These are phyloP conservation scores for Microtus ochrogaster DNA, from an alignment of 2,113 vertebrate genomes.

Conservation along the genomic window DNA sequence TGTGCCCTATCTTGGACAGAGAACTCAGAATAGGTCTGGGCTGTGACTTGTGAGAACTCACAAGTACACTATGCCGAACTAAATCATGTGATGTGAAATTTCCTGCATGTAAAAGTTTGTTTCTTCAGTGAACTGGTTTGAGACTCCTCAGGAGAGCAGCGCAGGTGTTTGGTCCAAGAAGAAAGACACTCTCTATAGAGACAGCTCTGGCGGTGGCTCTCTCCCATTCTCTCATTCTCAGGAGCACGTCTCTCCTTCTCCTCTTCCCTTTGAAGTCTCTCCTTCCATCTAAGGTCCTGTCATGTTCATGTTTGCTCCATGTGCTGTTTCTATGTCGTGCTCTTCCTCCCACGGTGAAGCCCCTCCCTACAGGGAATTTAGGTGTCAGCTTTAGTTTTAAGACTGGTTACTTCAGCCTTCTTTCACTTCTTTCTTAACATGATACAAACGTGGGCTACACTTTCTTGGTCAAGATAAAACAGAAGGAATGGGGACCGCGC, in stretches of 20 bases:
- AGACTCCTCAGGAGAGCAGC: neutral
- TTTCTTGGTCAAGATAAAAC: rapidly evolving
- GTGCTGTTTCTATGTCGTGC: neutral
- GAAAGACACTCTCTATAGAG: neutral
- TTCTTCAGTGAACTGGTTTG: neutral
- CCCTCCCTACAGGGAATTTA: neutral
- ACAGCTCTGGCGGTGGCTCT: neutral
- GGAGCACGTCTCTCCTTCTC: neutral
- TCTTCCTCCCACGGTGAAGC: neutral
- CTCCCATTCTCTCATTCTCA: neutral
- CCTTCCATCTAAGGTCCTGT: neutral
- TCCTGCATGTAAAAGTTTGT: neutral
- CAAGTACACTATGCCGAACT: neutral
- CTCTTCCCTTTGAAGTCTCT: neutral
- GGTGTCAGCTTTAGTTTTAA: neutral
- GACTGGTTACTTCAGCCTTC: neutral
- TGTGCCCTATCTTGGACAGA: neutral
- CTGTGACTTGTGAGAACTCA: neutral
- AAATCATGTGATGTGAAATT: neutral
- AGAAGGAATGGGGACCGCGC: neutral
- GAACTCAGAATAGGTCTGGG: neutral
- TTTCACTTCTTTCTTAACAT: neutral
- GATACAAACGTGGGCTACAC: rapidly evolving
- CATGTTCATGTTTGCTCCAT: too few species aligned
- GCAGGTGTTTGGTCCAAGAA: neutral